phyloP scores from a whole-genome alignment of 2,888 invertebrate species.

The Andrena bucephala region DNA sequence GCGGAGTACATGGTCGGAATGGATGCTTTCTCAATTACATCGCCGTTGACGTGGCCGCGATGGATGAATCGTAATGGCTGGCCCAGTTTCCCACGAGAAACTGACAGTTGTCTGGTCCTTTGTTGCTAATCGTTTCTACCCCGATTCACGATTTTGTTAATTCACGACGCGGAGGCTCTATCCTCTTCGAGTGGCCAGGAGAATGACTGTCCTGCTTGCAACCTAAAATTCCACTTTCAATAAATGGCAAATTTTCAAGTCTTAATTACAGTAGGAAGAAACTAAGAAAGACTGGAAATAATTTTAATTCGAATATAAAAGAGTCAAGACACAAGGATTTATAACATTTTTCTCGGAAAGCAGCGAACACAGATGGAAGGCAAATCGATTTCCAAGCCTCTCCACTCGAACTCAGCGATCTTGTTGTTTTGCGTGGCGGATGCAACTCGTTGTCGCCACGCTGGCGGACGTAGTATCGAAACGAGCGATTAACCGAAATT shows the following conservation, averaged over 20 bases:
- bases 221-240: too few relatives aligned
- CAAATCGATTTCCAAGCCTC: background rate
- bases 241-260: too few relatives aligned
- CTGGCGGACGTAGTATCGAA: slow-evolving; percentile 13
- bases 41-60: slow-evolving; percentile 21
- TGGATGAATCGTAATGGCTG: slow-evolving; percentile 31
- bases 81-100: slow-evolving; percentile 18
- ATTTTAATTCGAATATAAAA: too few relatives aligned
- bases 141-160: background rate
- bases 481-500: slow-evolving; percentile 46
- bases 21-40: slow-evolving; percentile 26
- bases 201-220: too few relatives aligned
- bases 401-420: slow-evolving; percentile 19
- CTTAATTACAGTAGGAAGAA: too few relatives aligned
- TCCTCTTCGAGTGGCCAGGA: too few relatives aligned
- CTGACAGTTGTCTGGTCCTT: background rate
- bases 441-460: slow-evolving; percentile 17
- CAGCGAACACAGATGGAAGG: too few relatives aligned
- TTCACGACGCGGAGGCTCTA: too few relatives aligned
- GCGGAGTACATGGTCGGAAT: background rate
- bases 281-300: too few relatives aligned
- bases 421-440: slow-evolving; percentile 22
- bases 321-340: too few relatives aligned
- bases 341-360: too few relatives aligned
- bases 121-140: background rate